Evolutionary conservation across 2,113 vertebrate genomes (phyloP).

Genomic region (Ceuthmochares aereus): DNA sequence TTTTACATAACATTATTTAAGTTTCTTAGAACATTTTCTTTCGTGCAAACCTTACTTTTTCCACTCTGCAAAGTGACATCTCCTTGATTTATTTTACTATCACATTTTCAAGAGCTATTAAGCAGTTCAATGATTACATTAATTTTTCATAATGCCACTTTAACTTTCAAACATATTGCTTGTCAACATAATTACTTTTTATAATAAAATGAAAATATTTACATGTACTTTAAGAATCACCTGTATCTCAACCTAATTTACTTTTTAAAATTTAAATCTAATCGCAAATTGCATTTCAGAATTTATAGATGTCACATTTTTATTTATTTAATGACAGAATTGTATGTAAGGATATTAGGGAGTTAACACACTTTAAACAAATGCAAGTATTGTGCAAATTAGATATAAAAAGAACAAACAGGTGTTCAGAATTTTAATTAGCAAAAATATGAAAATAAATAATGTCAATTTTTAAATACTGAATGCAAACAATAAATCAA

Average conservation of each 20-base stretch:
- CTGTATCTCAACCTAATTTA: constrained; percentile 28
- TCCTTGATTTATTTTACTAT: constrained; percentile 51
- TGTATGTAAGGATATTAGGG: not conserved
- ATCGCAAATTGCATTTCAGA: constrained; percentile 29
- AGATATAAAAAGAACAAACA: not conserved
- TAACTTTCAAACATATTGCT: constrained; percentile 42
- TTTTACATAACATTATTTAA: not conserved
- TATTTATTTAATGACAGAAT: constrained; percentile 38
- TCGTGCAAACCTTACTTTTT: not conserved
- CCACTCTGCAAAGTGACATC: not conserved
- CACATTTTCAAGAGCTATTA: constrained; percentile 52
- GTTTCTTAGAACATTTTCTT: constrained; percentile 20
- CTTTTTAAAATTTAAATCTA: constrained; percentile 20
- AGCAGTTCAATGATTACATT: constrained; percentile 57
- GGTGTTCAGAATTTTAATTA: not conserved
- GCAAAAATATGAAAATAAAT: not conserved
- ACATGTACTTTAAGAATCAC: constrained; percentile 17
- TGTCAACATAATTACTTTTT: constrained; percentile 65
- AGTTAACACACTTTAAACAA: not conserved
- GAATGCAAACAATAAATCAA: not conserved
- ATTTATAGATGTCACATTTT: constrained; percentile 26
- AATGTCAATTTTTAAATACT: not conserved
- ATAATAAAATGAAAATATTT: constrained; percentile 72
- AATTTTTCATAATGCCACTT: constrained; percentile 59
- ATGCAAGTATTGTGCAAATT: not conserved